phyloP scores from a whole-genome alignment of 2,797 vertebrate genomes.

The Monodelphis domestica region DNA sequence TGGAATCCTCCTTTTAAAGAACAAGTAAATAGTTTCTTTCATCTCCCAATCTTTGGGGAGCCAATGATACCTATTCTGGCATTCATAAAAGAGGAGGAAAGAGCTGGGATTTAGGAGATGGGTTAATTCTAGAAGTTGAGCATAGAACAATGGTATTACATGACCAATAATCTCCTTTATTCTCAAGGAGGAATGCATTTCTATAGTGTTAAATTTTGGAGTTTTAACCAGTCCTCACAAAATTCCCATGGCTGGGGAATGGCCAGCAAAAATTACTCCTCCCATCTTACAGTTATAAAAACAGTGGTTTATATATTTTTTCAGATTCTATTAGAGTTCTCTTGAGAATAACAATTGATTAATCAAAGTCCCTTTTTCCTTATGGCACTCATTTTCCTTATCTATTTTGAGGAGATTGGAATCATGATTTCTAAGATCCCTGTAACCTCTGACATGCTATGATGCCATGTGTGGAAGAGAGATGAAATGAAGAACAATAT shows the following conservation, averaged over 20 bases:
- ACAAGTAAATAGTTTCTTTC: not conserved
- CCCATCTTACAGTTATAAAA: not conserved
- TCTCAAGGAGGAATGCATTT: not conserved
- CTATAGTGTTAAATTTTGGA: not conserved
- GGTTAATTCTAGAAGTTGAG: not conserved
- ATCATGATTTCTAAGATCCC: not conserved
- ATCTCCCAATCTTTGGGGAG: not conserved
- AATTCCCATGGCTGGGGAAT: not conserved
- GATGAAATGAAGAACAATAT: not conserved
- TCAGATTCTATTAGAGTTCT: constrained; percentile 1
- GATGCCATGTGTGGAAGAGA: not conserved
- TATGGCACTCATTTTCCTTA: not conserved
- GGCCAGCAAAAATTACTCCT: not conserved
- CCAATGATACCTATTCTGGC: not conserved
- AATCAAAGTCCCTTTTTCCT: not conserved
- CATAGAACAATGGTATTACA: not conserved
- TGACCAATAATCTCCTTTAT: not conserved
- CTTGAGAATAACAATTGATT: not conserved
- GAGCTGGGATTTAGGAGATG: not conserved
- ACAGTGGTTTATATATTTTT: constrained; percentile 7
- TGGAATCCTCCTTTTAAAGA: not conserved
- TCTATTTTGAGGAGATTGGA: not conserved
- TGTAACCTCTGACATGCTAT: not conserved
- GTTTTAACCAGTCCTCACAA: too few relatives aligned
- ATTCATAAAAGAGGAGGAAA: not conserved